These are phyloP conservation scores for Hirtodrosophila trivittata DNA, from an alignment of 2,888 invertebrate genomes.

Conservation along the genomic window DNA sequence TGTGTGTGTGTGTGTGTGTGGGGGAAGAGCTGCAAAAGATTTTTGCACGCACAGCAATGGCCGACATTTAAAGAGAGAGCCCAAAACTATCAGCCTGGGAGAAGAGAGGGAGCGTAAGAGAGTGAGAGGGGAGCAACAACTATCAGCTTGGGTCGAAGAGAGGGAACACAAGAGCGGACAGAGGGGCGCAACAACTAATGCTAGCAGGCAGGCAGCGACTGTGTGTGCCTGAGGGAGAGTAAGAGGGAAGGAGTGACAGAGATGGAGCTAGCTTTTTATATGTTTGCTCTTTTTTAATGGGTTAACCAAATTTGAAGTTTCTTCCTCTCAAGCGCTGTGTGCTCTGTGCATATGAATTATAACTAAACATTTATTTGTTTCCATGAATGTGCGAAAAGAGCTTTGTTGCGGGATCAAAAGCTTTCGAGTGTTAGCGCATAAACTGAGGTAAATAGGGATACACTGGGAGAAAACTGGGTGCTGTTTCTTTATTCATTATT, in stretches of 20 bases:
- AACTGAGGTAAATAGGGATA: not conserved
- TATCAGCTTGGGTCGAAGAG: too few species aligned
- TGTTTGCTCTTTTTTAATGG: constrained; percentile 55
- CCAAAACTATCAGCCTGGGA: not conserved
- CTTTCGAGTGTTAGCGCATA: not conserved
- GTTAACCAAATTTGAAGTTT: constrained; percentile 40
- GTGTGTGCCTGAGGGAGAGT: not conserved
- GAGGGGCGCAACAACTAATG: not conserved
- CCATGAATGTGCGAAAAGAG: constrained; percentile 13
- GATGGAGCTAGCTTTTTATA: not conserved
- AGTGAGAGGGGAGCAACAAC: not conserved
- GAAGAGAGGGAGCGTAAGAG: not conserved
- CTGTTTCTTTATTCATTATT: constrained; percentile 34
- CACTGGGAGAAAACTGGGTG: not conserved
- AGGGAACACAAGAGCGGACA: not conserved
- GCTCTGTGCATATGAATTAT: constrained; percentile 29
- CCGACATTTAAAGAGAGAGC: constrained; percentile 22
- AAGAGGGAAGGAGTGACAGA: not conserved
- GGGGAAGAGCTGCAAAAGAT: constrained; percentile 50
- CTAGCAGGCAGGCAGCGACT: constrained; percentile 8
- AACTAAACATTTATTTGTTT: constrained; percentile 44
- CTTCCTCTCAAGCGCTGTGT: constrained; percentile 8
- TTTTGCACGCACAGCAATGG: constrained; percentile 65
- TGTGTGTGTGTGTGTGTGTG: constrained; percentile 34
- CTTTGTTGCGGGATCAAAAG: not conserved